Conservation (phyloP, 2,888 invertebrate genomes). For the Capitulum mitella region DNA sequence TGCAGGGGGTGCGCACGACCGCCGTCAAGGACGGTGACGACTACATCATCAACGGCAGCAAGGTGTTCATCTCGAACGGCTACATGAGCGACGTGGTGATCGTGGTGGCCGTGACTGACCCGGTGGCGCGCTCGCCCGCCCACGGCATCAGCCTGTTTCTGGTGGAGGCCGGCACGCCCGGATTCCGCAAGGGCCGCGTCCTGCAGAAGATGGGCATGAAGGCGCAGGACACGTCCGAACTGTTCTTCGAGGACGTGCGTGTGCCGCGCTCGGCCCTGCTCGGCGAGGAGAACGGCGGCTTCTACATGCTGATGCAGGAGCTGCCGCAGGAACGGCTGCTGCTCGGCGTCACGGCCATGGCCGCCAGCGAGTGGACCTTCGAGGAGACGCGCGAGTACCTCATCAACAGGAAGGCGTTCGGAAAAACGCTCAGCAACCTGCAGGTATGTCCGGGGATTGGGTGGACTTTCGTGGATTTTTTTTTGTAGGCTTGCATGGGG, state of each 20-base stretch:
- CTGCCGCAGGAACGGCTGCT: constrained; percentile 46
- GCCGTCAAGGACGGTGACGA: constrained; percentile 46
- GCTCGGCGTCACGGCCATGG: constrained; percentile 42
- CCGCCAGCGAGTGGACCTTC: constrained; percentile 45
- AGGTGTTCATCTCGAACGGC: constrained; percentile 47
- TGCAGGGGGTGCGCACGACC: constrained; percentile 45
- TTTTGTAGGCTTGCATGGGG: no score
- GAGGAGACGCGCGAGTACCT: constrained; percentile 46
- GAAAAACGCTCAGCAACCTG: constrained; percentile 43
- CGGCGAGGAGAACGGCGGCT: constrained; percentile 44
- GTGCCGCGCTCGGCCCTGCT: constrained; percentile 43
- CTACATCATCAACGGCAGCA: constrained; percentile 47
- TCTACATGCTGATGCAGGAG: constrained; percentile 46
- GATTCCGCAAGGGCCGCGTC: constrained; percentile 45
- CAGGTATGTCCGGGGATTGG: constrained; percentile 39
- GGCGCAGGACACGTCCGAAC: constrained; percentile 46
- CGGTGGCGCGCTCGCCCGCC: constrained; percentile 43
- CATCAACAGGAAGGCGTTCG: constrained; percentile 47
- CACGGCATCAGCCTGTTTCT: constrained; percentile 47
- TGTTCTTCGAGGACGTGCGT: constrained; percentile 46
- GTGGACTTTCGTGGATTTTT: no score
- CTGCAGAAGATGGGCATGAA: constrained; percentile 46
- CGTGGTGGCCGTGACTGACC: constrained; percentile 46
- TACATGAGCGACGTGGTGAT: constrained; percentile 44
- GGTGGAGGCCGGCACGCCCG: constrained; percentile 45